A percentile compares a stretch with the other conserved stretches of the same genome.
Conservation (phyloP, 2,113 vertebrate genomes). For the Ameiurus melas region DNA sequence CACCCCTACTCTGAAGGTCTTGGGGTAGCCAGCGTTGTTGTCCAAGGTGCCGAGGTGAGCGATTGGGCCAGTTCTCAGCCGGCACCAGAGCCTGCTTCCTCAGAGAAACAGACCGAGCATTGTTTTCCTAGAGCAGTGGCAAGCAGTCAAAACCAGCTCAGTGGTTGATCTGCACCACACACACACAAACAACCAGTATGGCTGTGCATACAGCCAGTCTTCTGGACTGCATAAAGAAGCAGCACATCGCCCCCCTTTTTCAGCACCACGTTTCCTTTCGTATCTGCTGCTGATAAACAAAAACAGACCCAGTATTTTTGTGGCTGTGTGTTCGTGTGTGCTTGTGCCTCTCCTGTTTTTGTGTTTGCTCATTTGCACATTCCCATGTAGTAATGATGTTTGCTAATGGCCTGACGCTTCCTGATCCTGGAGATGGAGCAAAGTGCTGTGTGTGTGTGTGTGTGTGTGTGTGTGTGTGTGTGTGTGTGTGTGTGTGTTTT, state of each 20-base stretch:
- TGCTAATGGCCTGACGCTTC: slow-evolving; percentile 49
- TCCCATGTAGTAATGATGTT: slow-evolving; percentile 40
- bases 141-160: slow-evolving; percentile 35
- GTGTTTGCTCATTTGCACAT: slow-evolving; percentile 29
- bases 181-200: not conserved
- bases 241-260: not conserved
- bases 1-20: not conserved
- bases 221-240: slow-evolving; percentile 8
- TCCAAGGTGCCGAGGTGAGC: not conserved
- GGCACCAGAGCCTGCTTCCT: slow-evolving; percentile 4
- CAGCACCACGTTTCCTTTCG: not conserved
- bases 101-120: slow-evolving; percentile 37
- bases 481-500: too few relatives aligned
- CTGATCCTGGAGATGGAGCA: slow-evolving; percentile 36
- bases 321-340: not conserved
- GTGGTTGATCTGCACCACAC: not conserved
- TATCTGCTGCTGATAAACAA: slow-evolving; percentile 7
- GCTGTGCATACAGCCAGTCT: slow-evolving; percentile 2
- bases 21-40: not conserved
- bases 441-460: not conserved
- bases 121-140: slow-evolving; percentile 29
- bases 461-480: too few relatives aligned
- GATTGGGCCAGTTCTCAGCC: not conserved
- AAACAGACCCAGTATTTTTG: not conserved
- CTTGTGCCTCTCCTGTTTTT: not conserved